Evolutionary conservation across 2,797 vertebrate species (phyloP).

Genomic region (Alauda arvensis): DNA sequence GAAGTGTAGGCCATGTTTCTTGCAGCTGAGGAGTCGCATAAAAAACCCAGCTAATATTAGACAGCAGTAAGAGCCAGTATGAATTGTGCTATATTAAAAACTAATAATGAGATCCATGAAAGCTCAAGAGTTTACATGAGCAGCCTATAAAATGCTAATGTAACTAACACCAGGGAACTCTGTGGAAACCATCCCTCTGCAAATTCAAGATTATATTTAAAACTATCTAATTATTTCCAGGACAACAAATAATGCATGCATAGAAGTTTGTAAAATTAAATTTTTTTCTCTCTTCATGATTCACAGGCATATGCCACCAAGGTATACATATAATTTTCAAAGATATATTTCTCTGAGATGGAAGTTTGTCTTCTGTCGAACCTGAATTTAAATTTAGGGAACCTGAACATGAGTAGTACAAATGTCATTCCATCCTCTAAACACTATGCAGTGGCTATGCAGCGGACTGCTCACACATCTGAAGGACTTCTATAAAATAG

Average conservation of each 20-base stretch:
- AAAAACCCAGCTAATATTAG: neutral
- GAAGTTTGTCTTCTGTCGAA: neutral
- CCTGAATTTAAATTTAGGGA: neutral
- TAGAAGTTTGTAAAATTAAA: neutral
- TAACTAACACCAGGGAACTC: neutral
- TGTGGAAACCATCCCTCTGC: neutral
- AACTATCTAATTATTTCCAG: neutral
- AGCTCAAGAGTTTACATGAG: conserved; percentile 3
- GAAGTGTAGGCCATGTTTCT: neutral
- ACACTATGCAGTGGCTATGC: neutral
- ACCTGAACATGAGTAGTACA: neutral
- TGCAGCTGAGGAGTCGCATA: neutral
- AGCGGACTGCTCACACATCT: neutral
- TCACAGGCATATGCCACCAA: neutral
- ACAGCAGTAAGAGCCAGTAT: neutral
- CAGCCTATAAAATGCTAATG: neutral
- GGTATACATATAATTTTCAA: neutral
- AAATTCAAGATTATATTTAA: neutral
- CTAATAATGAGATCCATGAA: neutral
- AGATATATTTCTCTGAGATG: neutral
- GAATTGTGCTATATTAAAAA: conserved; percentile 15
- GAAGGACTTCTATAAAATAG: neutral
- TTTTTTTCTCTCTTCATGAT: neutral
- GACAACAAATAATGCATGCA: neutral
- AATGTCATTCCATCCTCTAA: neutral